These are phyloP conservation scores for Eueides isabella DNA, from an alignment of 1,140 invertebrate species.

Conservation along the genomic window DNA sequence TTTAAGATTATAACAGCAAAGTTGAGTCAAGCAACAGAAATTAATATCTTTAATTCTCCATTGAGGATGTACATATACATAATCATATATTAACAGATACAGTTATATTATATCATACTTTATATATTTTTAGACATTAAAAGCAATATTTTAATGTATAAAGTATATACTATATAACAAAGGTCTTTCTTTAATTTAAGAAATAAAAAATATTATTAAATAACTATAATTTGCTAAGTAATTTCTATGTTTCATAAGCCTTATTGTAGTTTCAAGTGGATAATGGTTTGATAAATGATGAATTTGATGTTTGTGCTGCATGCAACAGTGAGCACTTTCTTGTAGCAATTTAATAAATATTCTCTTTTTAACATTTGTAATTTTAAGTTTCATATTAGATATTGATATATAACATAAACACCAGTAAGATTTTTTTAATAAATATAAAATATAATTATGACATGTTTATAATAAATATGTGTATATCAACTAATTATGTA, in stretches of 20 bases:
- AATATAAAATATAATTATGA: neutral
- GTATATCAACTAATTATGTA: neutral
- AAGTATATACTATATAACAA: no score
- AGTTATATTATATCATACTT: no score
- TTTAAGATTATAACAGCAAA: no score
- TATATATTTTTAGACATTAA: no score
- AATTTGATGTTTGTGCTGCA: slow-evolving; percentile 34
- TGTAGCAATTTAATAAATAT: slow-evolving; percentile 2
- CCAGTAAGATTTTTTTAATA: neutral
- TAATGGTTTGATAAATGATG: slow-evolving; percentile 43
- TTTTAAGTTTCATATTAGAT: neutral
- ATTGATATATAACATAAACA: neutral
- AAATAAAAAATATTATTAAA: neutral
- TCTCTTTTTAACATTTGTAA: neutral
- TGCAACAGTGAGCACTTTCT: slow-evolving; percentile 52
- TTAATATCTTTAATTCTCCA: no score
- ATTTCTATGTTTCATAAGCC: slow-evolving; percentile 15
- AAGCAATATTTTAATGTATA: no score
- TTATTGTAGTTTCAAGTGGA: slow-evolving; percentile 17
- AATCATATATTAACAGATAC: no score
- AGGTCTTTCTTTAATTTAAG: no score
- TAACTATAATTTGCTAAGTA: slow-evolving; percentile 21
- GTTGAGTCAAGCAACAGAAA: no score
- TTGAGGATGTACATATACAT: no score
- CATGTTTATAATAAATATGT: neutral